Evolutionary conservation across 2,113 vertebrate species (phyloP).

Genomic region (Meriones unguiculatus): DNA sequence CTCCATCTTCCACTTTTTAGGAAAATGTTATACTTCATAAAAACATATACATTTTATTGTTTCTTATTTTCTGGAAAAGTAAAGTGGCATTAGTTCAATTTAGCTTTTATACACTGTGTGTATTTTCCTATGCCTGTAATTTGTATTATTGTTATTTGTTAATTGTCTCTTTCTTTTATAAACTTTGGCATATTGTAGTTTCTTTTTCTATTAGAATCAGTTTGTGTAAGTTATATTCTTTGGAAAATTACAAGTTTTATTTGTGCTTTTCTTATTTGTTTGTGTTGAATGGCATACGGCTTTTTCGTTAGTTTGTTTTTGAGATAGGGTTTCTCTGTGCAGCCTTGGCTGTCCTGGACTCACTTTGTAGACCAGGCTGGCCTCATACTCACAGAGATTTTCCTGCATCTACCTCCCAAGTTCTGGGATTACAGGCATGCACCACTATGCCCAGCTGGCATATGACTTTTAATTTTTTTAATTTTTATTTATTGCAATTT

Average conservation of each 20-base stretch:
- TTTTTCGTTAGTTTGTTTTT: neutral
- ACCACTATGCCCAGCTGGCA: too few species aligned
- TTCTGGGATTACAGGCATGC: too few species aligned
- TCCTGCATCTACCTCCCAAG: too few species aligned
- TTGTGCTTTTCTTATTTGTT: neutral
- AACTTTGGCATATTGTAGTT: neutral
- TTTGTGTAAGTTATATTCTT: slow-evolving; percentile 27
- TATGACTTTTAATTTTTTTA: too few species aligned
- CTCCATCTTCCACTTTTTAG: neutral
- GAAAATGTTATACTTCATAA: neutral
- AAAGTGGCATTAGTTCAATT: neutral
- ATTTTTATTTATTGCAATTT: too few species aligned
- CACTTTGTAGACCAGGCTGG: too few species aligned
- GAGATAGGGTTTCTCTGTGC: too few species aligned
- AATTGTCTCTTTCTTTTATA: neutral
- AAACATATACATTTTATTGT: neutral
- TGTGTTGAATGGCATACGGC: neutral
- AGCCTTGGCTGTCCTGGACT: too few species aligned
- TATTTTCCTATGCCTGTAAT: neutral
- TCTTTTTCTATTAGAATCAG: neutral
- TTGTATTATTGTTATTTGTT: neutral
- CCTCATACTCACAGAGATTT: too few species aligned
- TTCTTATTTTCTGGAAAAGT: neutral
- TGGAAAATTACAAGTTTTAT: slow-evolving; percentile 21
- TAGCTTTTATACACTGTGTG: neutral